These are phyloP conservation scores for Brachyopa scutellaris DNA, from an alignment of 2,888 invertebrate genomes.

Conservation along the genomic window DNA sequence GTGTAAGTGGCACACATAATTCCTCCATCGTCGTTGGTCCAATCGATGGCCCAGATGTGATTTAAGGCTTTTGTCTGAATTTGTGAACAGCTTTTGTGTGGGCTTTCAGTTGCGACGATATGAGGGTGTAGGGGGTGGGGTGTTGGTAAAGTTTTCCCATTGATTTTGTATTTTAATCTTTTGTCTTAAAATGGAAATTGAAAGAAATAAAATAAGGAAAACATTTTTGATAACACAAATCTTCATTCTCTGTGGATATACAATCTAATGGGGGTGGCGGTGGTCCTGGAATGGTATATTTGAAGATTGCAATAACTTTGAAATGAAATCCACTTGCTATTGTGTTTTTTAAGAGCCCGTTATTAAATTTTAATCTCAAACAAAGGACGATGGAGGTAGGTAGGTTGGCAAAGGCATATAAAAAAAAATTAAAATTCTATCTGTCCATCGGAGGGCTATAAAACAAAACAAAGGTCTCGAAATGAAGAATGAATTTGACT, in stretches of 20 bases:
- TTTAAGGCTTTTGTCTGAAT: constrained; percentile 44
- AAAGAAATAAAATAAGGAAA: constrained; percentile 34
- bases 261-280: neutral
- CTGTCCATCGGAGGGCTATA: neutral
- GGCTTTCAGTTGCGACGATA: no score
- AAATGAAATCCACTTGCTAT: neutral
- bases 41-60: constrained; percentile 45
- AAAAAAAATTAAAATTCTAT: neutral
- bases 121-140: neutral
- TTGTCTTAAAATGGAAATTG: constrained; percentile 37
- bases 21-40: neutral
- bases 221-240: constrained; percentile 20
- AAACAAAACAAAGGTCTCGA: no score
- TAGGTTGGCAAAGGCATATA: neutral
- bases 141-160: constrained; percentile 2
- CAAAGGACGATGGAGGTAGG: neutral
- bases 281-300: neutral
- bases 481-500: no score
- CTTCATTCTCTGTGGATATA: neutral
- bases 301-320: constrained; percentile 8
- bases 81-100: neutral
- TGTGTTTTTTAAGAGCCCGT: constrained; percentile 15
- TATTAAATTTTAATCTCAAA: constrained; percentile 22
- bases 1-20: neutral
- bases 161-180: constrained; percentile 41